Percentiles rank a stretch among this genome's conserved stretches.
phyloP scores from a whole-genome alignment of 2,888 invertebrate genomes.

The Agonum fuliginosum region DNA sequence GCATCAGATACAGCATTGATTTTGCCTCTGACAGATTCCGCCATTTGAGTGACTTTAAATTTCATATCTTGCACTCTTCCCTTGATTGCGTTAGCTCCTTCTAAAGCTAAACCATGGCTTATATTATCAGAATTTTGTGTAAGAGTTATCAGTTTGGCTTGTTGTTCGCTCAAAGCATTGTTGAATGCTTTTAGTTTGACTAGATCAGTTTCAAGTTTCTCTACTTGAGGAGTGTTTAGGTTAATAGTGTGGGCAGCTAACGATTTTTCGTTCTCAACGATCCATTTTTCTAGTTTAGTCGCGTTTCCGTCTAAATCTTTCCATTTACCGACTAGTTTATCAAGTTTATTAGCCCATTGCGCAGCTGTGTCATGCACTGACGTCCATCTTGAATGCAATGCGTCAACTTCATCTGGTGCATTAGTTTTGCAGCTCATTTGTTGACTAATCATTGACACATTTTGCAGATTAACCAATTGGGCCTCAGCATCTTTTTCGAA shows the following conservation, averaged over 20 bases:
- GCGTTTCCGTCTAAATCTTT: slow-evolving; percentile 87
- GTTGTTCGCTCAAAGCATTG: slow-evolving; percentile 90
- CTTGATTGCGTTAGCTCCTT: slow-evolving; percentile 84
- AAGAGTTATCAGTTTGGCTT: slow-evolving; percentile 86
- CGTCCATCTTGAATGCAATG: slow-evolving; percentile 89
- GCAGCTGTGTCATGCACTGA: slow-evolving; percentile 86
- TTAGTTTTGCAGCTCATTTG: slow-evolving; percentile 84
- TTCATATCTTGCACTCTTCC: slow-evolving; percentile 84
- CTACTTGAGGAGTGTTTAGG: slow-evolving; percentile 82
- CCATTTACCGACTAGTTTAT: slow-evolving; percentile 88
- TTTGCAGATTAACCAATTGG: slow-evolving; percentile 84
- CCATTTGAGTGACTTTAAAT: slow-evolving; percentile 82
- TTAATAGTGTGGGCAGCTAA: slow-evolving; percentile 77
- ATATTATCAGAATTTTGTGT: slow-evolving; percentile 88
- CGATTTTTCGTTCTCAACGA: slow-evolving; percentile 79
- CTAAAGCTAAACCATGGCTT: slow-evolving; percentile 84
- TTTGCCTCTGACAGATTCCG: slow-evolving; percentile 84
- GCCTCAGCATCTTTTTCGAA: slow-evolving; percentile 87
- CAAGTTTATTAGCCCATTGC: slow-evolving; percentile 86
- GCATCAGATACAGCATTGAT: slow-evolving; percentile 89
- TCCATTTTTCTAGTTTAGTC: slow-evolving; percentile 86
- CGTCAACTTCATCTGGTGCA: slow-evolving; percentile 89
- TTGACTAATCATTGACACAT: slow-evolving; percentile 83
- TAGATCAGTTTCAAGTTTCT: slow-evolving; percentile 85
- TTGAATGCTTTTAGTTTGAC: slow-evolving; percentile 86